phyloP scores from a whole-genome alignment of 2,113 vertebrate genomes.

The Cyrtonyx montezumae region DNA sequence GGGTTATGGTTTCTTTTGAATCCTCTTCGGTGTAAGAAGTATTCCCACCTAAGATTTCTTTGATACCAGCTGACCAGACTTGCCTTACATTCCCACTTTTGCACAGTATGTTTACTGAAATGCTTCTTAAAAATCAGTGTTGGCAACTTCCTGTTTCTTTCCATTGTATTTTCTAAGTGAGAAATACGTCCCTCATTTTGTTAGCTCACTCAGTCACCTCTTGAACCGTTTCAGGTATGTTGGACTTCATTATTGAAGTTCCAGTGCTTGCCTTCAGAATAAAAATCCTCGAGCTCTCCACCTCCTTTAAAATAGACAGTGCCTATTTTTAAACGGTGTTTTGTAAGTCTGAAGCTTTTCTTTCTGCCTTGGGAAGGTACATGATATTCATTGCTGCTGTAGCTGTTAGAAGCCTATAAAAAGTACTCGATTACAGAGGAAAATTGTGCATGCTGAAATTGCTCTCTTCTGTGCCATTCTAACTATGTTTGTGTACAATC shows the following conservation, averaged over 20 bases:
- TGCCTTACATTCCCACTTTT: background rate
- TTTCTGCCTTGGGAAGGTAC: background rate
- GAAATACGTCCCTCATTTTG: background rate
- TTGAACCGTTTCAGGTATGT: background rate
- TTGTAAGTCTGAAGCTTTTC: background rate
- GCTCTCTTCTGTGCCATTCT: slow-evolving; percentile 2
- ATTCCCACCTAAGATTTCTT: background rate
- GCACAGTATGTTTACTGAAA: background rate
- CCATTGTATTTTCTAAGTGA: background rate
- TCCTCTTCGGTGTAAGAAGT: background rate
- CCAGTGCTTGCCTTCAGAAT: background rate
- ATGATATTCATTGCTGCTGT: background rate
- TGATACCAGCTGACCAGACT: background rate
- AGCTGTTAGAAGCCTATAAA: background rate
- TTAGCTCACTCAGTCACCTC: background rate
- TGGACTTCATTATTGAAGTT: background rate
- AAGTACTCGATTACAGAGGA: background rate
- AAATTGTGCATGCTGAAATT: background rate
- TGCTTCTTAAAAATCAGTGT: background rate
- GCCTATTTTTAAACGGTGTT: background rate
- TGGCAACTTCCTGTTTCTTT: background rate
- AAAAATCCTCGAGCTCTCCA: background rate
- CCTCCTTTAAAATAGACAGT: background rate
- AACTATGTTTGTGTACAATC: background rate
- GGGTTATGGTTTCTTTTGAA: background rate